Evolutionary conservation across 2,797 vertebrate species (phyloP).

Genomic region (Danio jaintianensis): DNA sequence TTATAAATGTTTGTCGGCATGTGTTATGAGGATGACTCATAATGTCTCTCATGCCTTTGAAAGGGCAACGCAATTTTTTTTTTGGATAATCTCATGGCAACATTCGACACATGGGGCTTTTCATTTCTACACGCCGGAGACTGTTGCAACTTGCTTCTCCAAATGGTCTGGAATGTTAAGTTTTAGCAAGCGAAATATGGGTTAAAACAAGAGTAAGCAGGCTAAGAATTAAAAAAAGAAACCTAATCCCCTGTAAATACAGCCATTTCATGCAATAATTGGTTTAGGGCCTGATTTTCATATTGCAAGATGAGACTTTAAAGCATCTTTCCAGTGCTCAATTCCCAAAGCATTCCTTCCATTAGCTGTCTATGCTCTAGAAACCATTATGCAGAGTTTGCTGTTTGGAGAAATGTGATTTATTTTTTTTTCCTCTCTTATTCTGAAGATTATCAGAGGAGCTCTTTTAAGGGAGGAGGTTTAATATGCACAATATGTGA

Average conservation of each 20-base stretch:
- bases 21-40: conserved; percentile 23
- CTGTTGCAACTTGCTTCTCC: conserved; percentile 22
- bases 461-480: conserved; percentile 36
- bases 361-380: conserved; percentile 44
- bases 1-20: conserved; percentile 44
- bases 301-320: conserved; percentile 50
- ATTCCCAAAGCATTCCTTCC: conserved; percentile 41
- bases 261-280: conserved; percentile 49
- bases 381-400: conserved; percentile 30
- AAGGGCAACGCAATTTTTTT: not conserved
- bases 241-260: conserved; percentile 37
- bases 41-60: not conserved
- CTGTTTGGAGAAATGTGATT: conserved; percentile 37
- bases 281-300: conserved; percentile 52
- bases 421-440: conserved; percentile 48
- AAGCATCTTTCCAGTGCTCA: conserved; percentile 47
- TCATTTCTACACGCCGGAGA: conserved; percentile 15
- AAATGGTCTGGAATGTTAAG: not conserved
- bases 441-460: conserved; percentile 38
- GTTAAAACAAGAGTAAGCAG: conserved; percentile 33
- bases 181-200: conserved; percentile 15
- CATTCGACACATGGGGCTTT: not conserved
- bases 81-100: conserved; percentile 31
- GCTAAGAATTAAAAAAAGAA: conserved; percentile 29
- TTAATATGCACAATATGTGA: conserved; percentile 44